Percentiles rank a stretch among this genome's conserved stretches.
Conservation (phyloP, 2,113 vertebrate genomes). For the Picathartes gymnocephalus region DNA sequence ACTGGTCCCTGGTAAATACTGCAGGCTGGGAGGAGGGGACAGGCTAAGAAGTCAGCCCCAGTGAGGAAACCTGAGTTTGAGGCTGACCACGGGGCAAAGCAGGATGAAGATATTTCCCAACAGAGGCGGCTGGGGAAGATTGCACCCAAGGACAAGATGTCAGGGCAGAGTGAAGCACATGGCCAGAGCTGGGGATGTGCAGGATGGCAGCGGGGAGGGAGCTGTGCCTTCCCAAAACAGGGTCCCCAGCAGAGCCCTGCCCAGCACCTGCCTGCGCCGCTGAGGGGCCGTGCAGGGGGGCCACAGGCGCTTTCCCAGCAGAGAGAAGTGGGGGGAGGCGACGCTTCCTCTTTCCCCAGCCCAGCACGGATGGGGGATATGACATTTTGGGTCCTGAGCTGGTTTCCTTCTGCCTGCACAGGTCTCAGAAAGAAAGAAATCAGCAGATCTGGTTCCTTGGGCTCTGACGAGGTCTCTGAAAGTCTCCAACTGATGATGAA, state of each 20-base stretch:
- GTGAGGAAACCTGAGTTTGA: not conserved
- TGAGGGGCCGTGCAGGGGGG: not conserved
- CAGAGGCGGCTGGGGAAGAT: not conserved
- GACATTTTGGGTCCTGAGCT: not conserved
- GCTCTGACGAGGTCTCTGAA: not conserved
- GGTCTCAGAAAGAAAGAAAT: slow-evolving; percentile 12
- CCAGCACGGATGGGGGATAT: not conserved
- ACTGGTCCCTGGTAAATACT: not conserved
- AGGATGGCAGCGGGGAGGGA: not conserved
- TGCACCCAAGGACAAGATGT: not conserved
- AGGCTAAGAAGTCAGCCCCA: not conserved
- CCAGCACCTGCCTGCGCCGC: not conserved
- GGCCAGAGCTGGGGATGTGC: not conserved
- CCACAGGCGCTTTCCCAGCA: not conserved
- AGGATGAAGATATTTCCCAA: not conserved
- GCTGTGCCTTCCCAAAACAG: not conserved
- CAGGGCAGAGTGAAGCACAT: not conserved
- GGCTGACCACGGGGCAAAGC: not conserved
- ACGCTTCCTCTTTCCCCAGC: slow-evolving; percentile 17
- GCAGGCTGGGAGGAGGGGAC: not conserved
- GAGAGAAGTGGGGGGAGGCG: slow-evolving; percentile 3
- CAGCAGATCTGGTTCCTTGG: slow-evolving; percentile 15
- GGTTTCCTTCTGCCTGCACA: not conserved
- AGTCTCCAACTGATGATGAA: slow-evolving; percentile 14
- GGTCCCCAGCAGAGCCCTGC: not conserved